phyloP scores from a whole-genome alignment of 2,888 invertebrate genomes.

The Escarpia spicata region DNA sequence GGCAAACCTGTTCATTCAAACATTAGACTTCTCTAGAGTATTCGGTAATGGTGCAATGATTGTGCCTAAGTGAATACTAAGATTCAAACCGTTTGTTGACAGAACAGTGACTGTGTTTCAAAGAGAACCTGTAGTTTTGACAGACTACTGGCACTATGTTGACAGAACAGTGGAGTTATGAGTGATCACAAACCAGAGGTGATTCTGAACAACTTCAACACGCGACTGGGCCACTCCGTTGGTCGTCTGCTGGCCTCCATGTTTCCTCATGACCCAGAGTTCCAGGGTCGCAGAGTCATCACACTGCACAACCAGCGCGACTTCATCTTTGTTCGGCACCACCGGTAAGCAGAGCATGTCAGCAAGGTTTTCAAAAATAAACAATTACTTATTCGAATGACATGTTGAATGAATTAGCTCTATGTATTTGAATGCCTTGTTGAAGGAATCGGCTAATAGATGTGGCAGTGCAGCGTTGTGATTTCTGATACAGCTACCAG shows the following conservation, averaged over 20 bases:
- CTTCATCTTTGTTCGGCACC: slow-evolving; percentile 98
- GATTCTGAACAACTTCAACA: slow-evolving; percentile 94
- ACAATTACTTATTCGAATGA: background rate
- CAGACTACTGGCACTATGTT: background rate
- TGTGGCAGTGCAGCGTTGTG: slow-evolving; percentile 8
- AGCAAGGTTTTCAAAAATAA: background rate
- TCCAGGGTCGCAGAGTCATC: slow-evolving; percentile 89
- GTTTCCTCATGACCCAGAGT: slow-evolving; percentile 96
- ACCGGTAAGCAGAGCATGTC: slow-evolving; percentile 72
- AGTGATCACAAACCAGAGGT: slow-evolving; percentile 92
- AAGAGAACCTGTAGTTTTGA: background rate
- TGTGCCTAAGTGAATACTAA: no score
- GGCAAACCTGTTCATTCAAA: no score
- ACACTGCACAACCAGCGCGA: slow-evolving; percentile 99
- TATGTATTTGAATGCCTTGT: no score
- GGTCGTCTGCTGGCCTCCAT: slow-evolving; percentile 90
- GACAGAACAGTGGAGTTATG: slow-evolving; percentile 71
- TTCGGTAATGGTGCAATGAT: no score
- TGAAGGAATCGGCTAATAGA: no score
- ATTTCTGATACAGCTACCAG: slow-evolving; percentile 54
- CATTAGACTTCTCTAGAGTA: no score
- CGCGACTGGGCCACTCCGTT: slow-evolving; percentile 88
- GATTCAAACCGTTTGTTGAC: background rate
- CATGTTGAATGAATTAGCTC: background rate
- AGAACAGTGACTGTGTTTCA: background rate